These are phyloP conservation scores for Chrysolophus pictus DNA, from an alignment of 2,797 vertebrate species.

Conservation along the genomic window DNA sequence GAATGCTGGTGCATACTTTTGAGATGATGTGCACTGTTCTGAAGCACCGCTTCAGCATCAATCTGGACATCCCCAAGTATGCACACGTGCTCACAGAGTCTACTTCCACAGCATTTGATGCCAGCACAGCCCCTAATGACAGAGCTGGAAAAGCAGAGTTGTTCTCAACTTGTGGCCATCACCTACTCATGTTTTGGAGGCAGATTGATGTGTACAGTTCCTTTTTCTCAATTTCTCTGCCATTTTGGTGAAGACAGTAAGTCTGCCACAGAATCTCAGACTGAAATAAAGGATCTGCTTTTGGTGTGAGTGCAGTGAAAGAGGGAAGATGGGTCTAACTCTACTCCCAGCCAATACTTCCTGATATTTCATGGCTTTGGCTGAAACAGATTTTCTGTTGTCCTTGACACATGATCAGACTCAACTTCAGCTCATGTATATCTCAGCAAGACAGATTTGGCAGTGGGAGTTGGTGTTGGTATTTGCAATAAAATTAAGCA, in stretches of 20 bases:
- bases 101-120: neutral
- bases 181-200: neutral
- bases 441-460: slow-evolving; percentile 56
- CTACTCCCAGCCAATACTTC: neutral
- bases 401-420: slow-evolving; percentile 37
- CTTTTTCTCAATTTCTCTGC: neutral
- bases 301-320: neutral
- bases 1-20: accelerated
- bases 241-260: neutral
- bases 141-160: neutral
- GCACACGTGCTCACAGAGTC: neutral
- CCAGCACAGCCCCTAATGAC: neutral
- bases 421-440: slow-evolving; percentile 46
- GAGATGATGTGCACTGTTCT: accelerated
- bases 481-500: slow-evolving; percentile 68
- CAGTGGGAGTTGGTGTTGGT: slow-evolving; percentile 42
- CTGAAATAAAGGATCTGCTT: neutral
- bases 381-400: slow-evolving; percentile 30
- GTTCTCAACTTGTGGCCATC: neutral
- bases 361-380: neutral
- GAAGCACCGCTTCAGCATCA: accelerated
- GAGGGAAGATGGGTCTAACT: neutral
- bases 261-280: neutral
- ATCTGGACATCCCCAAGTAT: neutral
- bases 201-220: neutral